These are phyloP conservation scores for Drosophila albomicans DNA, from an alignment of 1,140 invertebrate genomes.

Conservation along the genomic window DNA sequence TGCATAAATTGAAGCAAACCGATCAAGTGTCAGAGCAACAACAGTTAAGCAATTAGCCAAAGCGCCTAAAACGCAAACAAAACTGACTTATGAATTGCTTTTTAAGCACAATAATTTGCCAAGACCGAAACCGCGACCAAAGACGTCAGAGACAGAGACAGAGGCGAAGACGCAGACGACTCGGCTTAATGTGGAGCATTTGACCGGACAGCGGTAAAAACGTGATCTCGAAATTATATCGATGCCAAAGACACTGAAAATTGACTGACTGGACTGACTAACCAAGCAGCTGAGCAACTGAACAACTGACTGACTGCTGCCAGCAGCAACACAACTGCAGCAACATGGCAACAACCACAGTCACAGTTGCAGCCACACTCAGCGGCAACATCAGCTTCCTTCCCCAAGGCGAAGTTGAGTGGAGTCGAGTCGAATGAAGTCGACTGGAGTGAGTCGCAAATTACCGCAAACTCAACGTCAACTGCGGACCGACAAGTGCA, in stretches of 20 bases:
- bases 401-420: conserved; percentile 36
- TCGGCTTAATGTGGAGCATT: conserved; percentile 67
- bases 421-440: background rate
- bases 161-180: conserved; percentile 4
- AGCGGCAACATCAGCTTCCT: conserved; percentile 38
- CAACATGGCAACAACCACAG: background rate
- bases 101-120: conserved; percentile 47
- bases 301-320: conserved; percentile 44
- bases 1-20: conserved; percentile 64
- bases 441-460: conserved; percentile 55
- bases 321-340: conserved; percentile 20
- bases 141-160: background rate
- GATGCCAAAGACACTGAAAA: conserved; percentile 58
- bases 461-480: conserved; percentile 75
- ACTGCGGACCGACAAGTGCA: conserved; percentile 64
- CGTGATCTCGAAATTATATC: conserved; percentile 81
- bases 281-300: conserved; percentile 6
- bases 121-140: background rate
- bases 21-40: conserved; percentile 23
- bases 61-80: conserved; percentile 45
- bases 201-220: conserved; percentile 75
- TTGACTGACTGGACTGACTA: conserved; percentile 53
- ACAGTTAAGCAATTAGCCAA: conserved; percentile 51
- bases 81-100: conserved; percentile 65
- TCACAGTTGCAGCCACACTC: conserved; percentile 14